phyloP scores from a whole-genome alignment of 2,113 vertebrate genomes.

The cattle (Bos taurus) region ARS-UCD2.0 NC_037332.1:34814001-34814500 shows the following conservation, averaged over 20 bases:
- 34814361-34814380: neutral
- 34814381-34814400: neutral
- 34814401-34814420: slow-evolving; percentile 49
- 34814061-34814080: neutral
- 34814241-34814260: neutral
- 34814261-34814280: neutral
- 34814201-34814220: neutral
- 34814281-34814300: neutral
- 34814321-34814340: neutral
- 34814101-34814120: neutral
- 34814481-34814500: neutral
- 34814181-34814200: neutral
- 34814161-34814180: neutral
- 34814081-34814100: neutral
- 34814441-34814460: slow-evolving; percentile 38
- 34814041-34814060: neutral
- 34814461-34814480: neutral
- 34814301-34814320: neutral
- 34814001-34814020: neutral
- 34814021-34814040: neutral
- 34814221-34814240: neutral
- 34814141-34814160: neutral
- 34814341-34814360: neutral
- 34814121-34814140: neutral
- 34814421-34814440: slow-evolving; percentile 66